These are phyloP conservation scores for Pelodytes ibericus DNA, from an alignment of 2,797 vertebrate species.

Conservation along the genomic window DNA sequence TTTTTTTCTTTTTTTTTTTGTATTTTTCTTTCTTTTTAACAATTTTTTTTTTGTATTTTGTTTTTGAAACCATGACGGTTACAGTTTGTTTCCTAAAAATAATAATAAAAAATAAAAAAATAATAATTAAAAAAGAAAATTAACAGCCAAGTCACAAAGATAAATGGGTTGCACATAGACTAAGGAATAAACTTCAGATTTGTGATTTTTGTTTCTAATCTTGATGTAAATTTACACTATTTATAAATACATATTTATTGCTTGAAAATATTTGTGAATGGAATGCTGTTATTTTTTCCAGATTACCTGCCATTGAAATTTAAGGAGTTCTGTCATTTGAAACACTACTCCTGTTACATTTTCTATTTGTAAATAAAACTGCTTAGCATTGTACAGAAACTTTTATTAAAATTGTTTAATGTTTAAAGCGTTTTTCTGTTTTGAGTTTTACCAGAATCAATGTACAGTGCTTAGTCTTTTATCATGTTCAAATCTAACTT, in stretches of 20 bases:
- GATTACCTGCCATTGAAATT: slow-evolving; percentile 99
- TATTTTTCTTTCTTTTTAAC: not conserved
- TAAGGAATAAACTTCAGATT: slow-evolving; percentile 96
- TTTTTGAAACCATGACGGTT: slow-evolving; percentile 80
- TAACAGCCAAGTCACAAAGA: slow-evolving; percentile 94
- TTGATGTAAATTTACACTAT: slow-evolving; percentile 99
- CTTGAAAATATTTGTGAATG: slow-evolving; percentile 99
- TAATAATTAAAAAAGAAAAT: slow-evolving; percentile 69
- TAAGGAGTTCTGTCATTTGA: slow-evolving; percentile 98
- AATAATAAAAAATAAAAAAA: slow-evolving; percentile 55
- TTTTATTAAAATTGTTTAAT: slow-evolving; percentile 93
- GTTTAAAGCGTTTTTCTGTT: slow-evolving; percentile 88
- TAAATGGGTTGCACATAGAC: slow-evolving; percentile 97
- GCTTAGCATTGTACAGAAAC: slow-evolving; percentile 96
- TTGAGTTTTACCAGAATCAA: slow-evolving; percentile 82
- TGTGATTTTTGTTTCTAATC: slow-evolving; percentile 99
- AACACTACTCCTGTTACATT: slow-evolving; percentile 92
- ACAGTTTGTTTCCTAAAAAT: slow-evolving; percentile 83
- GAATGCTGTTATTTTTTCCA: slow-evolving; percentile 99
- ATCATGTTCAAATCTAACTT: slow-evolving; percentile 78
- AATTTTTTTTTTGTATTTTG: slow-evolving; percentile 66
- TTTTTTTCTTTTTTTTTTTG: slow-evolving; percentile 78
- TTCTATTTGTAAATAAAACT: slow-evolving; percentile 97
- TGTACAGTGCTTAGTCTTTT: slow-evolving; percentile 81
- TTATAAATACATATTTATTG: slow-evolving; percentile 99